Evolutionary conservation across 2,888 invertebrate species (phyloP).

Genomic region (Horisme vitalbata): DNA sequence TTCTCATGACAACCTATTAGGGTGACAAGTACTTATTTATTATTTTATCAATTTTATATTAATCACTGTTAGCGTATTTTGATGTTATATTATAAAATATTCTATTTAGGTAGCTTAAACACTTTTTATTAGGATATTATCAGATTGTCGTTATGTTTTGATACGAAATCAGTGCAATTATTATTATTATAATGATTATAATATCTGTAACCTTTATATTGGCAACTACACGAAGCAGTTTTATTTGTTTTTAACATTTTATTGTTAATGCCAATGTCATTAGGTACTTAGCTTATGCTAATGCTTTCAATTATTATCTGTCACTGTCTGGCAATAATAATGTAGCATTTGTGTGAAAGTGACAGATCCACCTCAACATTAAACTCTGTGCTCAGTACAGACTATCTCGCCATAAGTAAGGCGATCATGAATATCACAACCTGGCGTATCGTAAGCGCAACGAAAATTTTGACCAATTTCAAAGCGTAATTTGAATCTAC

Average conservation of each 20-base stretch:
- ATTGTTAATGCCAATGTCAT: too few species aligned
- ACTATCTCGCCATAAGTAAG: too few species aligned
- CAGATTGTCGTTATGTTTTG: slow-evolving; percentile 8
- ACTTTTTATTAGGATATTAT: slow-evolving; percentile 11
- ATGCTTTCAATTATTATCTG: too few species aligned
- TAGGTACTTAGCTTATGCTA: too few species aligned
- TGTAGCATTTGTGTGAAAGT: too few species aligned
- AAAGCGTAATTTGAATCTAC: too few species aligned
- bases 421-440: too few species aligned
- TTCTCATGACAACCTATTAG: slow-evolving; percentile 42
- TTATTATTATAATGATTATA: slow-evolving; percentile 17
- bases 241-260: slow-evolving; percentile 11
- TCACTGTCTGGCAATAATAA: too few species aligned
- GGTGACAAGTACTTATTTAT: slow-evolving; percentile 44
- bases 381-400: too few species aligned
- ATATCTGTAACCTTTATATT: slow-evolving; percentile 6
- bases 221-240: slow-evolving; percentile 7
- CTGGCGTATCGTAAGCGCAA: too few species aligned
- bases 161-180: slow-evolving; percentile 15
- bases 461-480: too few species aligned
- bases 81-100: slow-evolving; percentile 24
- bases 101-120: slow-evolving; percentile 15
- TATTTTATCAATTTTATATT: slow-evolving; percentile 25
- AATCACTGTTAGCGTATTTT: slow-evolving; percentile 25
- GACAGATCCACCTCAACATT: too few species aligned